Percentiles rank a stretch among this genome's conserved stretches.
phyloP scores from a whole-genome alignment of 2,888 invertebrate species.

The Aleiodes testaceus region DNA sequence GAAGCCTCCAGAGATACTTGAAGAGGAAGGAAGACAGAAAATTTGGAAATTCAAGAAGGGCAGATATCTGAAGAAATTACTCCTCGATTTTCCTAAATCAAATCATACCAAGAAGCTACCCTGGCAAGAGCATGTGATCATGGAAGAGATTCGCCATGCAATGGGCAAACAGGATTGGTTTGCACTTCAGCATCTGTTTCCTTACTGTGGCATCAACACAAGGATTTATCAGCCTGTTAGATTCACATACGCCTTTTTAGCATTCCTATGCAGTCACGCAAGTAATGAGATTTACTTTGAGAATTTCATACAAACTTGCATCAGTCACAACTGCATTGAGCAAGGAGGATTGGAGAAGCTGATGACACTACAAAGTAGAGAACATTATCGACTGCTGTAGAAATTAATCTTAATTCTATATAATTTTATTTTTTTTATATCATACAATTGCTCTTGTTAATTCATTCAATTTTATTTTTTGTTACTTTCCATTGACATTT shows the following conservation, averaged over 20 bases:
- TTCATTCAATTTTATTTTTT: neutral
- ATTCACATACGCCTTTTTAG: constrained; percentile 2
- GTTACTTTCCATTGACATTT: neutral
- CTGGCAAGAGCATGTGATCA: neutral
- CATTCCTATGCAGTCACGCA: constrained; percentile 1
- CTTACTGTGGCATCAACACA: neutral
- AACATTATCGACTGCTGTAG: neutral
- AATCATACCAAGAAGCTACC: neutral
- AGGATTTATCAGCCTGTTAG: neutral
- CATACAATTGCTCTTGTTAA: neutral
- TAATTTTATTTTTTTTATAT: neutral
- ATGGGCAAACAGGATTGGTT: constrained; percentile 21
- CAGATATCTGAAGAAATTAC: no score
- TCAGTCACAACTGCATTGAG: neutral
- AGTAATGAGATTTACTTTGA: constrained; percentile 10
- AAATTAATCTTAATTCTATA: neutral
- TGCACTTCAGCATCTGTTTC: neutral
- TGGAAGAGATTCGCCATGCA: neutral
- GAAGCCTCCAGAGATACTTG: no score
- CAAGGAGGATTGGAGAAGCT: neutral
- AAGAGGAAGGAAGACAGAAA: no score
- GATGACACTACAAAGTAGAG: neutral
- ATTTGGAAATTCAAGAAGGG: no score
- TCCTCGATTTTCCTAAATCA: no score
- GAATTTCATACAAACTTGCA: constrained; percentile 3